phyloP scores from a whole-genome alignment of 2,113 vertebrate genomes.

The Lates calcarifer region DNA sequence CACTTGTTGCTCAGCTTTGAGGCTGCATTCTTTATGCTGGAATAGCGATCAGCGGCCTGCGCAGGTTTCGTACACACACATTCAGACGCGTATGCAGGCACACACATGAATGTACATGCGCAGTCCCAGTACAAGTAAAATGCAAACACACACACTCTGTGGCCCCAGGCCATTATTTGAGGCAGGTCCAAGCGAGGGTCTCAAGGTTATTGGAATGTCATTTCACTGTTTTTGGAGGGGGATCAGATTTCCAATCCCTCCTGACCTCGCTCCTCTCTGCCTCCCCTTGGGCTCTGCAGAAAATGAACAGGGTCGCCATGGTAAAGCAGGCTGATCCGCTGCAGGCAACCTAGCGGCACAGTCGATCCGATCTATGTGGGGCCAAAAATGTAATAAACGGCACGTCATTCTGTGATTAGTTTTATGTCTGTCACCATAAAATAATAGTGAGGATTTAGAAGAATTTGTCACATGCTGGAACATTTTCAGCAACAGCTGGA shows the following conservation, averaged over 20 bases:
- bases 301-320: conserved; percentile 61
- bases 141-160: conserved; percentile 18
- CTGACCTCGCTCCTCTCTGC: conserved; percentile 50
- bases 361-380: conserved; percentile 41
- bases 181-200: conserved; percentile 61
- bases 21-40: conserved; percentile 6
- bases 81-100: background rate
- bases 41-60: background rate
- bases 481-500: conserved; percentile 47
- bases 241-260: conserved; percentile 73
- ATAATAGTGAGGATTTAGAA: conserved; percentile 39
- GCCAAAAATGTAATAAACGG: conserved; percentile 65
- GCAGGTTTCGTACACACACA: conserved; percentile 12
- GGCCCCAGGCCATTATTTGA: conserved; percentile 53
- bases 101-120: conserved; percentile 9
- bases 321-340: conserved; percentile 62
- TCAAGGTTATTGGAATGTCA: conserved; percentile 75
- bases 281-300: conserved; percentile 55
- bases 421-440: conserved; percentile 64
- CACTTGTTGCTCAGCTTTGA: conserved; percentile 2
- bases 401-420: conserved; percentile 54
- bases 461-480: conserved; percentile 51
- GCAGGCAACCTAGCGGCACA: conserved; percentile 54
- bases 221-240: conserved; percentile 63
- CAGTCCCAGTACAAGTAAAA: conserved; percentile 23